phyloP scores from a whole-genome alignment of 2,888 invertebrate species.

The Onchidella celtica region DNA sequence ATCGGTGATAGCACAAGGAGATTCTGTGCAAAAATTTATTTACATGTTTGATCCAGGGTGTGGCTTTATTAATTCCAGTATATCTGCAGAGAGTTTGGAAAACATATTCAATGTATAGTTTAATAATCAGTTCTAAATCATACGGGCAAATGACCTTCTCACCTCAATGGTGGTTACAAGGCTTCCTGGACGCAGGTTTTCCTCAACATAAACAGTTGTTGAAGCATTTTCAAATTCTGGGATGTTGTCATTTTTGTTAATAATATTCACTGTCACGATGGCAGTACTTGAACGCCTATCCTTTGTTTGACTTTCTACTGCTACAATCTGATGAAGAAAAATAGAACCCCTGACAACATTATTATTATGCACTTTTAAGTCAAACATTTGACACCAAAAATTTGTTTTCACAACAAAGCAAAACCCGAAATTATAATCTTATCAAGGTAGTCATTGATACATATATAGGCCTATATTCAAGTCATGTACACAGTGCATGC shows the following conservation, averaged over 20 bases:
- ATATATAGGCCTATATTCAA: no score
- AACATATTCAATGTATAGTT: background rate
- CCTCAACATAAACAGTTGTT: conserved; percentile 53
- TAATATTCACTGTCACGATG: conserved; percentile 75
- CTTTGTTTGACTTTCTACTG: background rate
- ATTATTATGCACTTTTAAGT: no score
- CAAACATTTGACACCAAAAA: no score
- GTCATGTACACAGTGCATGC: no score
- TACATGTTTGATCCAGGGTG: no score
- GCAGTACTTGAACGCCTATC: conserved; percentile 57
- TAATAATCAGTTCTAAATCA: conserved; percentile 3
- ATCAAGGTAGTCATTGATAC: no score
- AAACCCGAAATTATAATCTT: no score
- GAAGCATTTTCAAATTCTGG: conserved; percentile 85
- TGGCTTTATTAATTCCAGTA: background rate
- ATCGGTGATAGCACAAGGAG: no score
- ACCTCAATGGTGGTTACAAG: conserved; percentile 8
- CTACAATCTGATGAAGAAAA: background rate
- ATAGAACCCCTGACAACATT: no score
- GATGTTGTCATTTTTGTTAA: conserved; percentile 82
- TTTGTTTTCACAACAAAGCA: no score
- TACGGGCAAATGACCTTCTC: no score
- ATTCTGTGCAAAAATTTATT: no score
- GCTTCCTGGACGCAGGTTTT: conserved; percentile 15
- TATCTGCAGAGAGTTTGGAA: conserved; percentile 6